A percentile compares a stretch with the other conserved stretches of the same genome.
phyloP scores from a whole-genome alignment of 1,140 invertebrate species.

The Bombus vancouverensis region DNA sequence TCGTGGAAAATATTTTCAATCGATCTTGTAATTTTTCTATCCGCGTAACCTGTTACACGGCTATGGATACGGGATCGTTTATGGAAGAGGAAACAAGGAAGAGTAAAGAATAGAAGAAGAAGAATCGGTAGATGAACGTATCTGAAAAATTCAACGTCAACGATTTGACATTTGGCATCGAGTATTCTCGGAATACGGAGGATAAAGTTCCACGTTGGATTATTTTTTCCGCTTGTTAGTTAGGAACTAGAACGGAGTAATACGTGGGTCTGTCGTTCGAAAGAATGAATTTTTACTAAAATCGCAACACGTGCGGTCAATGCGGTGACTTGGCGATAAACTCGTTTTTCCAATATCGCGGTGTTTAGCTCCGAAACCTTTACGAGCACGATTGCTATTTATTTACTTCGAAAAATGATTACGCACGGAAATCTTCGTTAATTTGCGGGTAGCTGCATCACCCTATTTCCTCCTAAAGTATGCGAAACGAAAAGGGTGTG shows the following conservation, averaged over 20 bases:
- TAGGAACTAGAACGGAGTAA: not conserved
- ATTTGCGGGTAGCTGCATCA: not conserved
- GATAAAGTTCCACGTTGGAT: not conserved
- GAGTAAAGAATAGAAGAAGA: too few relatives aligned
- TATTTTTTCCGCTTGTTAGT: not conserved
- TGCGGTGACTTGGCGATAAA: not conserved
- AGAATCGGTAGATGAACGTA: too few relatives aligned
- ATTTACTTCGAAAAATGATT: not conserved
- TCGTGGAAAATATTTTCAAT: not conserved
- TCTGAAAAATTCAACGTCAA: too few relatives aligned
- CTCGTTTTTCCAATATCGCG: not conserved
- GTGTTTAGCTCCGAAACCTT: not conserved
- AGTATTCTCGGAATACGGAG: too few relatives aligned
- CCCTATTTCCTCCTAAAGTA: constrained; percentile 6
- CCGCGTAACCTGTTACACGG: not conserved
- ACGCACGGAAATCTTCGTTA: not conserved
- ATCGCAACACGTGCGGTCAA: not conserved
- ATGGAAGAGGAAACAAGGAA: too few relatives aligned
- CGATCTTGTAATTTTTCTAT: not conserved
- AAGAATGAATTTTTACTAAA: not conserved
- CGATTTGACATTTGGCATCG: too few relatives aligned
- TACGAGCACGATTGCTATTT: not conserved
- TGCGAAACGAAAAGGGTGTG: not conserved
- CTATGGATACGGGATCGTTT: too few relatives aligned
- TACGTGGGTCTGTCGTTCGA: not conserved